Conservation (phyloP, 2,113 vertebrate genomes). For the Brachyhypopomus gauderio region DNA sequence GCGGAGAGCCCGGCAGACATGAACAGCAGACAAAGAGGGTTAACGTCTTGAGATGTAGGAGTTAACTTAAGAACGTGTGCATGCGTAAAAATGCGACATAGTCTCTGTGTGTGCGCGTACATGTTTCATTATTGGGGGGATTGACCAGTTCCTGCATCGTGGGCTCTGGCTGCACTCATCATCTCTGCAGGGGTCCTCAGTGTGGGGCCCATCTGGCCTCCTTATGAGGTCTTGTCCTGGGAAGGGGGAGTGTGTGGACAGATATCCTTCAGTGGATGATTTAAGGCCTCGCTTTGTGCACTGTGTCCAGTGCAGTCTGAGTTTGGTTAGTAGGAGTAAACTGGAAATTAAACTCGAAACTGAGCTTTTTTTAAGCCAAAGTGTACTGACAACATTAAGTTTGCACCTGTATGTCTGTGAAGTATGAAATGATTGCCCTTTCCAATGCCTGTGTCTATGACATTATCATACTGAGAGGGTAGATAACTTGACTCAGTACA, state of each 20-base stretch:
- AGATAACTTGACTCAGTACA: not conserved
- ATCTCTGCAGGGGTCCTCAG: slow-evolving; percentile 20
- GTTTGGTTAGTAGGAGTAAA: not conserved
- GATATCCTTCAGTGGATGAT: slow-evolving; percentile 11
- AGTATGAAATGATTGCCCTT: no score
- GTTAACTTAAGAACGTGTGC: not conserved
- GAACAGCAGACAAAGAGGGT: no score
- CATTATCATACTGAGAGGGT: not conserved
- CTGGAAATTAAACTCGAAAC: no score
- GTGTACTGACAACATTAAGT: no score
- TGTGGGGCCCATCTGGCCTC: slow-evolving; percentile 11
- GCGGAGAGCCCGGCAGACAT: no score
- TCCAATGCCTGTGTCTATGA: not conserved
- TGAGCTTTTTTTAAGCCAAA: no score
- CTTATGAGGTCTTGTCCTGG: not conserved
- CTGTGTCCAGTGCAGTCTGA: not conserved
- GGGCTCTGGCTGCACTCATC: not conserved
- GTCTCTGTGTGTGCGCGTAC: not conserved
- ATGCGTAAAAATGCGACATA: not conserved
- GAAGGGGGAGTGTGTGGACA: not conserved
- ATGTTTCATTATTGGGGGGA: not conserved
- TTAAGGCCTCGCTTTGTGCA: not conserved
- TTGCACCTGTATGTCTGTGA: no score
- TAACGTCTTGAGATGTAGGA: not conserved
- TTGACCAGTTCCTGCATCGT: not conserved